Base-by-base conservation (phyloP, 2,113 vertebrate species). In the Nyctibius bracteatus region DNA sequence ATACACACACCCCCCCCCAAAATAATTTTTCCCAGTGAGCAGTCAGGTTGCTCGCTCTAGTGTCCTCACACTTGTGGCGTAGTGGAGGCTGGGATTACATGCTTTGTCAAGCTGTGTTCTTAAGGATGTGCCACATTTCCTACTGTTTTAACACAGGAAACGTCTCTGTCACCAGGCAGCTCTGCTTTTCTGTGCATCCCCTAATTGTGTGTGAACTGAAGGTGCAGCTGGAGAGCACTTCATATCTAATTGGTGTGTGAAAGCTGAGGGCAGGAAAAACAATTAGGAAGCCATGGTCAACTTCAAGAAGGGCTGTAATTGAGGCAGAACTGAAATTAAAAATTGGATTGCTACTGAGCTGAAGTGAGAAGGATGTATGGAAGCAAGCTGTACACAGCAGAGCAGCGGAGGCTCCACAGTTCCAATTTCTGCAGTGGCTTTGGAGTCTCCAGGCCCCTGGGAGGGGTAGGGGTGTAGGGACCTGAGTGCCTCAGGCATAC, bases 241-340 rank as follows among this genome's bases (percentile, higher is more conserved):
- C 52, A 4, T 25, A 5, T 43, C 73, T 90, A 92, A 94, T 71
- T 92, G 92, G 77, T 22, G 41, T 91, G 90, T 88, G 86, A 94
- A 93, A 84, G 80, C 83, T 86, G 80, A 84, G 88, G 83, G 63
- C 77, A 93, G 77, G 65, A 51, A 92, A 93, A 86, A 91, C 91
- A 85, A 72, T 78, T 95, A 88, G 65, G 31, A 91, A 93, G 90
- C 81, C 78, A 35, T 35, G 86, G 92, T 75, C 92, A 88, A 2
- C 77, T 30, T 92, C 47, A 68, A 94, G 83, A 90, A 79, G 54
- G 65, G 39, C 86, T 82, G 33, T 88, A 92, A 90, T 75, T 72
- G 92, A 89, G 81, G 73, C 57, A 91, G 88, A 89, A 65, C 25
- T 79, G 52, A 81, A 95, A 81, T 92, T 52, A 92, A 72, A 95